Conservation (phyloP, 2,113 vertebrate genomes). For the Typhlomys cinereus region DNA sequence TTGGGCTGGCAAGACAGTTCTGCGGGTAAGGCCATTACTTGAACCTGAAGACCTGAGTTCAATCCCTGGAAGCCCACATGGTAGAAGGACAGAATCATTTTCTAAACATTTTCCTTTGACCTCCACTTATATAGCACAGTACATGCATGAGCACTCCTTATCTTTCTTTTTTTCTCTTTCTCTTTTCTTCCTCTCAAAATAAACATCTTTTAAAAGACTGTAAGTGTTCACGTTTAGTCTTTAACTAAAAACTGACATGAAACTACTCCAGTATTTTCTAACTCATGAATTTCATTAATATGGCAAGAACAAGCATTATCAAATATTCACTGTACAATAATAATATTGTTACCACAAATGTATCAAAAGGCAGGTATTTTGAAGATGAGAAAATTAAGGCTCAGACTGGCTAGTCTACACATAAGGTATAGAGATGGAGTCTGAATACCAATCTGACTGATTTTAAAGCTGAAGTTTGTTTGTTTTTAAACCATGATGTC, state of each 20-base stretch:
- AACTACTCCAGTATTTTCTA: not conserved
- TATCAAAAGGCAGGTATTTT: not conserved
- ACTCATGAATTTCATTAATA: not conserved
- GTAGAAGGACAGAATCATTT: no score
- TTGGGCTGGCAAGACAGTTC: no score
- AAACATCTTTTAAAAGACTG: no score
- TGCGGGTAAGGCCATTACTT: no score
- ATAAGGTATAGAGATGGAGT: not conserved
- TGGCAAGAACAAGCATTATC: not conserved
- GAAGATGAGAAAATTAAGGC: conserved; percentile 50
- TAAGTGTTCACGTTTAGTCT: conserved; percentile 15
- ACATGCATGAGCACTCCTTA: no score
- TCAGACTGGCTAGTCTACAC: not conserved
- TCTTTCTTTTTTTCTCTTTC: no score
- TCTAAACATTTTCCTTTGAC: no score
- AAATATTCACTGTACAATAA: not conserved
- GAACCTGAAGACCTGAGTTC: no score
- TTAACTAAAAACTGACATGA: conserved; percentile 21
- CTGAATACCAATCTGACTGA: not conserved
- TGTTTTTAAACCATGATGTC: not conserved
- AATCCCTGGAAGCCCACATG: no score
- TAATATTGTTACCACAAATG: not conserved
- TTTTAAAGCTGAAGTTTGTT: not conserved
- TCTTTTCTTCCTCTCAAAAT: no score
- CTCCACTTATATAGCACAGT: no score